Conservation (phyloP, 2,113 vertebrate species). For the Uropsilus gracilis region DNA sequence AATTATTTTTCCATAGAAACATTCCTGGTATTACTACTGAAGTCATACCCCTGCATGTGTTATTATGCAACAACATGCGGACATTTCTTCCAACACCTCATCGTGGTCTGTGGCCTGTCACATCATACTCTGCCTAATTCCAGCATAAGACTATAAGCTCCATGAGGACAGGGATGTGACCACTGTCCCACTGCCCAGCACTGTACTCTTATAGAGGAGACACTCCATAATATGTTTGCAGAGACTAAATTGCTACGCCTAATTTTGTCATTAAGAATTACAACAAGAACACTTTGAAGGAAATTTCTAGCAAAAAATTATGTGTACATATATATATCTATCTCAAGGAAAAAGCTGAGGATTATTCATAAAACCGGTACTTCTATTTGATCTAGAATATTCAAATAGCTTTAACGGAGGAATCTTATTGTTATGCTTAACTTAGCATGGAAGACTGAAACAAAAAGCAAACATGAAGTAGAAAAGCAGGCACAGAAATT, state of each 20-base stretch:
- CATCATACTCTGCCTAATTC: neutral
- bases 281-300: neutral
- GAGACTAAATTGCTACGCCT: neutral
- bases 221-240: neutral
- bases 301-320: neutral
- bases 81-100: neutral
- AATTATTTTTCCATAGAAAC: neutral
- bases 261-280: neutral
- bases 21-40: neutral
- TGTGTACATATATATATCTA: too few species aligned
- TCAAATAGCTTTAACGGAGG: neutral
- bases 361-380: neutral
- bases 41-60: neutral
- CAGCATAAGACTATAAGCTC: neutral
- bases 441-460: neutral
- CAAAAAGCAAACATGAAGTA: neutral
- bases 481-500: neutral
- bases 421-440: neutral
- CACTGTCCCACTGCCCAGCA: too few species aligned
- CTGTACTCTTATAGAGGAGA: fast-evolving
- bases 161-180: neutral
- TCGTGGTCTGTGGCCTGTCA: too few species aligned
- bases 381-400: neutral
- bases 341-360: neutral
- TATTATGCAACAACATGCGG: neutral